Base-by-base conservation (phyloP, 2,113 vertebrate species). In the Barbus barbus region DNA sequence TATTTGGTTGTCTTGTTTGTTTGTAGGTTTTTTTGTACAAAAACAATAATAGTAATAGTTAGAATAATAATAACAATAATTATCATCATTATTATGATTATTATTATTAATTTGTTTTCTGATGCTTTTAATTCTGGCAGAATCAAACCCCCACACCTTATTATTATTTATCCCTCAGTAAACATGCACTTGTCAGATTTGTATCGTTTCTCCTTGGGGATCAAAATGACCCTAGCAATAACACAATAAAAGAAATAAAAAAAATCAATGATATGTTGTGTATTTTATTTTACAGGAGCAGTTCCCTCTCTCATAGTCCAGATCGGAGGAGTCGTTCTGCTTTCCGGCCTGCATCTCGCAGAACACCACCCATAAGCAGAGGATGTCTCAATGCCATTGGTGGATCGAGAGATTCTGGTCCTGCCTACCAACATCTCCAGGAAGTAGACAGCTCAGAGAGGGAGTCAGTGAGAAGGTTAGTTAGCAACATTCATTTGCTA, bases 381-480 rank as follows among this genome's bases (percentile, higher is more conserved):
- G 96, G 94, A 89, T 91, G 96, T 89, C 92, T 97, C 71, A 96
- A 93, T 83, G 95, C 95, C 3, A 94, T 96, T 63, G 94, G 94
- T 91, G 96, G 95, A 92, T 88, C 91, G 16, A 93, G 92, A 85
- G 90, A 88, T 88, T 94, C 91, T n/a, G 92, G 92, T 44, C 96
- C 96, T 87, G 95, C 96, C 67, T 99, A 99, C 91, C 96, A 98
- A 65, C 97, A 98, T 86, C 96, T 99, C 0, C 95, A 97, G 85
- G 97, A 99, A 91, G 93, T 95, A 13, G 96, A 97, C 84, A 93
- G 95, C 28, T 91, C 92, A 83, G 96, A 98, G 83, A 95, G 93
- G 90, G 96, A 97, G 96, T 98, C 91, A 90, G 95, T 84, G 46
- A 82, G 33, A 79, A 51, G 63, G 72, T 83, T 53, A 20, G 69